Base-by-base conservation (phyloP, 2,797 vertebrate species). In the Neosilurus hyrtlii region DNA sequence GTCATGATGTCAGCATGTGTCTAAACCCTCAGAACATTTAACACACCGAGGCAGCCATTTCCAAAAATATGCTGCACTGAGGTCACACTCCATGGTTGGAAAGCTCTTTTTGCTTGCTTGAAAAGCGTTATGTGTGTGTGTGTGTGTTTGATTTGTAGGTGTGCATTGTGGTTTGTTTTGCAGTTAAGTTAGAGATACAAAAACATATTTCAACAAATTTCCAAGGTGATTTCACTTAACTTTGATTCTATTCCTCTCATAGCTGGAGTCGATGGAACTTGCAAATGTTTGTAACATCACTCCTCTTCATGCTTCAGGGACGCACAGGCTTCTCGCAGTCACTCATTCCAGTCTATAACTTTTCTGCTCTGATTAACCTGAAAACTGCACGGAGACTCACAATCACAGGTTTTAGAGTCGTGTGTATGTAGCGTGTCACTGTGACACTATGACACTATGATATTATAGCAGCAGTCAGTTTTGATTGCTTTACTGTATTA, bases 1-100 rank as follows among this genome's bases (percentile, higher is more conserved):
- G 83, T 86, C 68, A 82, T 83, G 56, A 20, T 79, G 62, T 56
- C 79, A 67, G 81, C 57, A 11, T 65, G 59, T 59, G 61, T 63
- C 82, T 59, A 68, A 71, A 61, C 82, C 62, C 43, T 24, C 30
- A 35, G 81, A 37, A 16, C 67, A 14, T 54, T 78, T 43, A 83
- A 57, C 65, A 68, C 68, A 71, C 54, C 12, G 52, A 82, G 75
- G 81, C 70, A 20, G 37, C 14, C 49, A 57, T 43, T 37, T 59
- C 35, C 26, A 26, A 59, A 70, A 37, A 63, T 65, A 11, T 20
- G 2, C 61, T 1, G 22, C 22, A 11, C n/a, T 6, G 30, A 59
- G 52, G 24, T 59, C 56, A 59, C 6, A 3, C 30, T 76, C n/a
- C 51, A 16, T 49, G 16, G 9, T 63, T 49, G 37, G 37, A 49